phyloP scores from a whole-genome alignment of 2,888 invertebrate genomes.

The Temnothorax rugatulus region DNA sequence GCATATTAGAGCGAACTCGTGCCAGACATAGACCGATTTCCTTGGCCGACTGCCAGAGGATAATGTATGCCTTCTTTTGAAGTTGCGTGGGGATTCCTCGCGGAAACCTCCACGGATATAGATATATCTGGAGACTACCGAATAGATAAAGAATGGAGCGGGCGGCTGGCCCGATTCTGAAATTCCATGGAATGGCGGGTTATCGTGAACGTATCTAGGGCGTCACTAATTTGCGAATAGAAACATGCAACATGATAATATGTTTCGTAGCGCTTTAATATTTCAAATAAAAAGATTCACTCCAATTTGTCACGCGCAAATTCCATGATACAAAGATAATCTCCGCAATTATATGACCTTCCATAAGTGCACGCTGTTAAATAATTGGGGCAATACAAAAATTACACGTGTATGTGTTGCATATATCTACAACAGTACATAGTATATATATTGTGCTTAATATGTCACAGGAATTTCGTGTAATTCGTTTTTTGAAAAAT shows the following conservation, averaged over 20 bases:
- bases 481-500: too few species aligned
- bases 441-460: too few species aligned
- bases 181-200: constrained; percentile 1
- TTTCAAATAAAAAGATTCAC: neutral
- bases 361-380: neutral
- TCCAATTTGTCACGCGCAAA: neutral
- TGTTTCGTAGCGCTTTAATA: neutral
- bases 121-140: constrained; percentile 22
- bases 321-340: neutral
- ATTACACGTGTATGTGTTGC: neutral
- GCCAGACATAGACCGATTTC: constrained; percentile 73
- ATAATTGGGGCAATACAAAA: neutral
- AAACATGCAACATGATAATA: neutral
- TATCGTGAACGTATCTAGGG: neutral
- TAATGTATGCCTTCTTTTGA: constrained; percentile 79
- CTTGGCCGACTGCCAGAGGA: constrained; percentile 77
- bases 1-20: constrained; percentile 61
- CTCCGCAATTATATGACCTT: neutral
- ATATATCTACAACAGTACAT: neutral
- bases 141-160: constrained; percentile 30
- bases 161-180: neutral
- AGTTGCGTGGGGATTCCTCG: constrained; percentile 53
- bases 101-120: constrained; percentile 51
- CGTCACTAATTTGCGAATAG: neutral
- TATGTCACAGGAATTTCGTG: too few species aligned